Conservation (phyloP, 2,113 vertebrate genomes). For the Gasterosteus nipponicus region DNA sequence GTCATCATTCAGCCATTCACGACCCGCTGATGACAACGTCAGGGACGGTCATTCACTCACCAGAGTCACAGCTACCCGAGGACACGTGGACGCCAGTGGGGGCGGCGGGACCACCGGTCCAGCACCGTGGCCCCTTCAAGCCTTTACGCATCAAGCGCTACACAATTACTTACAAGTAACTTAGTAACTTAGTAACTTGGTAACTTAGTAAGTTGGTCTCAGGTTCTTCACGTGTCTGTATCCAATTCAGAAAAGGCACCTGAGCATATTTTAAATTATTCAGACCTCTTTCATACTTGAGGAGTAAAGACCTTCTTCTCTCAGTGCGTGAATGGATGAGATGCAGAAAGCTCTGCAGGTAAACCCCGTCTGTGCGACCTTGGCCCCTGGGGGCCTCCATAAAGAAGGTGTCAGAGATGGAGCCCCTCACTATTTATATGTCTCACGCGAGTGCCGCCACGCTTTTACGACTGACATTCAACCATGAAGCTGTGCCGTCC, state of each 20-base stretch:
- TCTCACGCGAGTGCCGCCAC: slow-evolving; percentile 61
- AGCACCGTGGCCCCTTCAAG: no score
- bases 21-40: no score
- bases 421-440: slow-evolving; percentile 67
- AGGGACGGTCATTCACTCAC: no score
- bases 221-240: no score
- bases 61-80: no score
- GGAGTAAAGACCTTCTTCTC: not conserved
- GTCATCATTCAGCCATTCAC: no score
- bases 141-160: no score
- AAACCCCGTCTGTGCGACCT: slow-evolving; percentile 24
- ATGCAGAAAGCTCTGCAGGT: slow-evolving; percentile 20
- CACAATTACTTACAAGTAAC: slow-evolving; percentile 8
- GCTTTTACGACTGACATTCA: slow-evolving; percentile 61
- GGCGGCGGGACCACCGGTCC: no score
- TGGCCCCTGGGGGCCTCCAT: slow-evolving; percentile 53
- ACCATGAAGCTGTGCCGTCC: slow-evolving; percentile 63
- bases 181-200: no score
- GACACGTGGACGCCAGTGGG: no score
- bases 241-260: not conserved
- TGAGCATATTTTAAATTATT: not conserved
- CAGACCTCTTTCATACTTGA: not conserved
- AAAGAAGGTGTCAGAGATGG: slow-evolving; percentile 62
- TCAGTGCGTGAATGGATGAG: not conserved
- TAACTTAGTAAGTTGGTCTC: no score